Conservation (phyloP, 2,797 vertebrate species). For the Sylvilagus floridanus region DNA sequence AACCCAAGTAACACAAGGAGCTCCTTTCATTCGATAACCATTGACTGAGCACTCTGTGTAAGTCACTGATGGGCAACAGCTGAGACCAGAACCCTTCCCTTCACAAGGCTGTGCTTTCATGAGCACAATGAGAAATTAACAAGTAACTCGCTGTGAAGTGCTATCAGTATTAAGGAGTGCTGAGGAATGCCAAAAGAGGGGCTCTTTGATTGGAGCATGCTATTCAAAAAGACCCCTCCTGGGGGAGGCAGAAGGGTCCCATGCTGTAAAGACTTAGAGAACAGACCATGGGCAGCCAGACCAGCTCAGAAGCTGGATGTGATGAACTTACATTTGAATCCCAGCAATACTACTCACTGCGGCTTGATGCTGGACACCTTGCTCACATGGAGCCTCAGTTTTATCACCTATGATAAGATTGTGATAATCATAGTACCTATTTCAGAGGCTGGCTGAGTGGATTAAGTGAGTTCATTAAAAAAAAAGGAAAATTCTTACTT, state of each 20-base stretch:
- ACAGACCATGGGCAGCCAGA: not conserved
- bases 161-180: not conserved
- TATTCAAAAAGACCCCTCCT: not conserved
- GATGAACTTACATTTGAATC: not conserved
- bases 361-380: not conserved
- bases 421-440: not conserved
- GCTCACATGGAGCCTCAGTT: not conserved
- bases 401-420: not conserved
- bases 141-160: not conserved
- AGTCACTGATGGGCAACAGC: not conserved
- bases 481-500: not conserved
- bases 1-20: not conserved
- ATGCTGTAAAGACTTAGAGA: not conserved
- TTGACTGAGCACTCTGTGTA: not conserved
- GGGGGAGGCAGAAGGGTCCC: not conserved
- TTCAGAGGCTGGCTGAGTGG: not conserved
- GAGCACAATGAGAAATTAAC: not conserved
- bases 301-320: not conserved
- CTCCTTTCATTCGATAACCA: not conserved
- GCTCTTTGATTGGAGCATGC: not conserved
- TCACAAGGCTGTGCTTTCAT: fast-evolving
- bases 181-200: not conserved
- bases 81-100: not conserved
- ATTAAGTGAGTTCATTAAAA: not conserved
- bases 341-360: not conserved